phyloP scores from a whole-genome alignment of 2,113 vertebrate genomes.

The Chrysochloris asiatica region DNA sequence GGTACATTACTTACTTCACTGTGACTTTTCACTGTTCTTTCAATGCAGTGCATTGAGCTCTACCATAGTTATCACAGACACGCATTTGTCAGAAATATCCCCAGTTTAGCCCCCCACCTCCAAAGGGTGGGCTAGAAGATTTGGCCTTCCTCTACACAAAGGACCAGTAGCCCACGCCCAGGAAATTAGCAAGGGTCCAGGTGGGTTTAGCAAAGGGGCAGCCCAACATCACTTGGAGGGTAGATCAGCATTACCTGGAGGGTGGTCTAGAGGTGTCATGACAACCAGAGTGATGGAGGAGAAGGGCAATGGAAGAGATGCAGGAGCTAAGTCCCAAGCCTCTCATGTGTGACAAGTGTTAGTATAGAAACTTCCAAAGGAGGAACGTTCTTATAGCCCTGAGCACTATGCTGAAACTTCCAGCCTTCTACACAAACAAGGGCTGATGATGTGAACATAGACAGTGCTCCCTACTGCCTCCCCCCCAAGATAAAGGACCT shows the following conservation, averaged over 20 bases:
- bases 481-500: not conserved
- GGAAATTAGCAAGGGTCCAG: not conserved
- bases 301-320: not conserved
- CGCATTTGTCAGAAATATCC: not conserved
- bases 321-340: not conserved
- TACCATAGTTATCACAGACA: not conserved
- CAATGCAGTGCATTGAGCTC: not conserved
- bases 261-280: fast-evolving
- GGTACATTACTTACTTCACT: not conserved
- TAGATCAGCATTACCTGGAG: not conserved
- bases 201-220: too few species aligned
- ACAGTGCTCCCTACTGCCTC: not conserved
- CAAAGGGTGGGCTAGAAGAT: not conserved
- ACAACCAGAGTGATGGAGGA: fast-evolving
- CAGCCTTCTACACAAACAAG: not conserved
- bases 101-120: not conserved
- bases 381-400: not conserved
- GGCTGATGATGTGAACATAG: too few species aligned
- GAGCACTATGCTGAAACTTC: not conserved
- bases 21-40: not conserved
- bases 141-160: not conserved
- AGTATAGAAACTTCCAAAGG: not conserved
- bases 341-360: fast-evolving
- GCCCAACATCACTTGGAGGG: not conserved
- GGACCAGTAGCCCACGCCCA: fast-evolving